phyloP scores from a whole-genome alignment of 2,113 vertebrate genomes.

The Tachysurus fulvidraco region DNA sequence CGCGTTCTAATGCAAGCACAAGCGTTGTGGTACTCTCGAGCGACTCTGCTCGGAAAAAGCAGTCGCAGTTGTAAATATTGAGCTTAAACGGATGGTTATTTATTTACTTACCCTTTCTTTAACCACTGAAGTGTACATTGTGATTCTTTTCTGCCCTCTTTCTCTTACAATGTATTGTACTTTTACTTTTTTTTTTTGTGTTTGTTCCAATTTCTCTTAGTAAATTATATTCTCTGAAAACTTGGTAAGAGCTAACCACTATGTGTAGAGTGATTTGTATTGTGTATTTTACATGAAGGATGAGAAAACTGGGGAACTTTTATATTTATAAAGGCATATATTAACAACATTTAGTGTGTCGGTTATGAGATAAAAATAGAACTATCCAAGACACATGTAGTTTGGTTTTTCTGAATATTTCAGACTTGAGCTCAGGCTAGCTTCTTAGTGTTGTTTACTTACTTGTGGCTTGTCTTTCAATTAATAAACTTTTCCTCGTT shows the following conservation, averaged over 20 bases:
- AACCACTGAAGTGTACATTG: constrained; percentile 71
- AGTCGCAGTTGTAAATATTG: constrained; percentile 73
- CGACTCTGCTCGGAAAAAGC: constrained; percentile 56
- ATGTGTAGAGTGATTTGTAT: constrained; percentile 80
- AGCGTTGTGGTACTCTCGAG: constrained; percentile 71
- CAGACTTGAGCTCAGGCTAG: constrained; percentile 85
- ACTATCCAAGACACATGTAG: constrained; percentile 82
- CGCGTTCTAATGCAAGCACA: constrained; percentile 80
- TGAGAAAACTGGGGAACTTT: constrained; percentile 75
- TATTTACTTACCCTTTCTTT: constrained; percentile 73
- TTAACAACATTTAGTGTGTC: constrained; percentile 79
- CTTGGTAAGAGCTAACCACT: constrained; percentile 71
- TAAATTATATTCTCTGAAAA: constrained; percentile 72
- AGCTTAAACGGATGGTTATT: constrained; percentile 71
- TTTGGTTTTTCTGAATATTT: constrained; percentile 85
- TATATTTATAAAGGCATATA: constrained; percentile 80
- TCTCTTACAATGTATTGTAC: constrained; percentile 72
- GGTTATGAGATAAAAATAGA: constrained; percentile 72
- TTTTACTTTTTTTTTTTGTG: constrained; percentile 71
- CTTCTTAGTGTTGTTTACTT: constrained; percentile 83
- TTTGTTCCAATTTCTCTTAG: constrained; percentile 69
- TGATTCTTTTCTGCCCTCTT: constrained; percentile 56
- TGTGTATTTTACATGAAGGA: constrained; percentile 79
- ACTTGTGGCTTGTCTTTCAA: constrained; percentile 82
- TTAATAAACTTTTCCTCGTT: constrained; percentile 82